Evolutionary conservation across 2,888 invertebrate genomes (phyloP), one percentile per base, ranked within the genome.

Genomic region (Metopia argyrocephala): DNA sequence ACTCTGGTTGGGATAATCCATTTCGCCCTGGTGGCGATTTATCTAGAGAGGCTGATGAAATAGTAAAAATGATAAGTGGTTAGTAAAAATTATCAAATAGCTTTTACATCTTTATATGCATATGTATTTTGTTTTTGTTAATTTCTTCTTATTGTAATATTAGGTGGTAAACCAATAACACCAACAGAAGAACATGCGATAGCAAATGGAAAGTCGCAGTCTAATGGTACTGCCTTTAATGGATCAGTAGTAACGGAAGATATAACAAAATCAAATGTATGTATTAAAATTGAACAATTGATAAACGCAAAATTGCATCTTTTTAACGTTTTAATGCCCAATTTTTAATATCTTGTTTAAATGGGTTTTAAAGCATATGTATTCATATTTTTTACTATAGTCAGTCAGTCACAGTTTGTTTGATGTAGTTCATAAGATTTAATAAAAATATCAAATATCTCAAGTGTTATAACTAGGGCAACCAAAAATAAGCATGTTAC

Each of bases 1-100:
- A 98, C 90, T 97, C 97, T 89, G 97, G 97, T 84, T 97, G 97
- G 95, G 98, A 98, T 91, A 98, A 98, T 91, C 98, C 98, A 76
- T 98, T 98, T 93, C 94, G 97, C 89, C 98, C 98, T 28, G 98
- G 97, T 87, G 98, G 98, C 81, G 97, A 98, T 91, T 92, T 98
- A 87, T 97, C 97, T 88, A 87, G 89, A 86, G 90, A 98, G 91
- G 98, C 98, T 27, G 98, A 98, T 91, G 97, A 97, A 92, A 97
- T 98, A 86, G 97, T 98, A 83, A 96, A 97, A 89, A 93, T 97
- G 91, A 97, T 97, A 90, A 97, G 97, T 92, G 97, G 91, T 91
- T 78, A 79, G 71, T 81, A 78, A 56, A 31, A 31, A 31, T 12
- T 1, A 9, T 12, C 12, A 31, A 12, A 31, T 31, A 9, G 3